Evolutionary conservation across 2,888 invertebrate genomes (phyloP).

Genomic region (Apamea sordens): DNA sequence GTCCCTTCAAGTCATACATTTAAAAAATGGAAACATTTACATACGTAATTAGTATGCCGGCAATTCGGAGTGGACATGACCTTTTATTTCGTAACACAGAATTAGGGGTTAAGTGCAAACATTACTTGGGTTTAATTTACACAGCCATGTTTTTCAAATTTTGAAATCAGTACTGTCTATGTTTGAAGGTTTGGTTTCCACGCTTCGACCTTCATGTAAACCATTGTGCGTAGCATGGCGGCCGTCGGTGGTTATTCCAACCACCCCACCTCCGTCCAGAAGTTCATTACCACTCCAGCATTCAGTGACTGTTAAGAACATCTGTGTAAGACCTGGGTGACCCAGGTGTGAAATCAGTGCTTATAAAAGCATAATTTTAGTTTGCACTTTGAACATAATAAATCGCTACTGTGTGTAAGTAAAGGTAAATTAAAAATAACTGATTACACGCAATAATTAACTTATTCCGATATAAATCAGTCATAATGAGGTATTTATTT

Average conservation of each 20-base stretch:
- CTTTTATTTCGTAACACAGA: constrained; percentile 36
- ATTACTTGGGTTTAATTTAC: constrained; percentile 24
- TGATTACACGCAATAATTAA: constrained; percentile 15
- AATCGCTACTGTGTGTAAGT: background rate
- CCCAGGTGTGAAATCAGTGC: background rate
- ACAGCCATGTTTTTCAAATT: background rate
- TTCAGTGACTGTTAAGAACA: too few relatives aligned
- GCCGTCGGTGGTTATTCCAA: background rate
- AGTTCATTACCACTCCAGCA: background rate
- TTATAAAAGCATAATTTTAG: background rate
- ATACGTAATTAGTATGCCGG: constrained; percentile 37
- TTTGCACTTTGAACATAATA: background rate
- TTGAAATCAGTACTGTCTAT: background rate
- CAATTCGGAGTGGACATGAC: constrained; percentile 31
- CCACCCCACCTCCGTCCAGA: background rate
- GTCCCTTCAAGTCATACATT: constrained; percentile 46
- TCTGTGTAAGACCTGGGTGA: background rate
- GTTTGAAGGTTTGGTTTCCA: background rate
- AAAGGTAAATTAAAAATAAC: background rate
- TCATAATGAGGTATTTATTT: constrained; percentile 6
- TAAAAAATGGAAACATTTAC: constrained; percentile 48
- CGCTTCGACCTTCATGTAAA: background rate
- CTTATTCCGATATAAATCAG: constrained; percentile 9
- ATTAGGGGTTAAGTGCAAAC: constrained; percentile 33
- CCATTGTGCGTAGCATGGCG: background rate